Percentiles rank a stretch among this genome's conserved stretches.
These are phyloP conservation scores for Melanostoma mellinum DNA, from an alignment of 2,888 invertebrate species.

Conservation along the genomic window DNA sequence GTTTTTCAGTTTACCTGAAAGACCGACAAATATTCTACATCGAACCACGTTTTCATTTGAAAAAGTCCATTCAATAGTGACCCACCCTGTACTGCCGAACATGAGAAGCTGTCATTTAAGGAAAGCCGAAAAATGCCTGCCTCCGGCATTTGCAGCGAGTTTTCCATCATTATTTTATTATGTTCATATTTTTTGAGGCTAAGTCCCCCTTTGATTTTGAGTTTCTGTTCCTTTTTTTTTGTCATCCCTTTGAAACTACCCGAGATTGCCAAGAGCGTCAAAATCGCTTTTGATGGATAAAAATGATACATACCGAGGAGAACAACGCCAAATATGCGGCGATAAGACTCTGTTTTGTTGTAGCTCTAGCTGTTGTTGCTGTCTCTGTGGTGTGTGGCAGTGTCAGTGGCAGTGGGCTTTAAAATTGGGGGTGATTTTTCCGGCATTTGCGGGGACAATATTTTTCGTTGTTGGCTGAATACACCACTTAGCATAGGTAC, in stretches of 20 bases:
- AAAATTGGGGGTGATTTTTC: slow-evolving; percentile 16
- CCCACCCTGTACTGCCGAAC: background rate
- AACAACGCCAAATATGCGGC: slow-evolving; percentile 59
- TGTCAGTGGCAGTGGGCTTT: slow-evolving; percentile 14
- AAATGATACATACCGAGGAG: slow-evolving; percentile 46
- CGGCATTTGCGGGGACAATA: slow-evolving; percentile 1
- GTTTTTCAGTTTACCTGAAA: no score
- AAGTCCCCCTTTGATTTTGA: slow-evolving; percentile 57
- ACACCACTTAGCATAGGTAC: slow-evolving; percentile 63
- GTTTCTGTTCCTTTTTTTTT: slow-evolving; percentile 27
- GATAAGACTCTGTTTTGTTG: slow-evolving; percentile 62
- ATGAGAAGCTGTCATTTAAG: slow-evolving; percentile 29
- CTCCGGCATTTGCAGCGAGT: slow-evolving; percentile 57
- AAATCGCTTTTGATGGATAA: slow-evolving; percentile 59
- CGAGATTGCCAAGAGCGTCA: slow-evolving; percentile 55
- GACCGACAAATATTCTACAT: no score
- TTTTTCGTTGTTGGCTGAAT: slow-evolving; percentile 58
- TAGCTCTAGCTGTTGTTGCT: background rate
- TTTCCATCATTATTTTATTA: slow-evolving; percentile 71
- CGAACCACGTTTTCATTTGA: no score
- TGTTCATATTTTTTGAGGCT: slow-evolving; percentile 63
- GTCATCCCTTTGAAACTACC: slow-evolving; percentile 64
- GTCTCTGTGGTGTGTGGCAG: slow-evolving; percentile 10
- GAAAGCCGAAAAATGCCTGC: slow-evolving; percentile 48
- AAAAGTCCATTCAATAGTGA: no score